Evolutionary conservation across 2,888 invertebrate genomes (phyloP), one percentile per base, ranked within the genome.

Genomic region (Stramonita haemastoma): DNA sequence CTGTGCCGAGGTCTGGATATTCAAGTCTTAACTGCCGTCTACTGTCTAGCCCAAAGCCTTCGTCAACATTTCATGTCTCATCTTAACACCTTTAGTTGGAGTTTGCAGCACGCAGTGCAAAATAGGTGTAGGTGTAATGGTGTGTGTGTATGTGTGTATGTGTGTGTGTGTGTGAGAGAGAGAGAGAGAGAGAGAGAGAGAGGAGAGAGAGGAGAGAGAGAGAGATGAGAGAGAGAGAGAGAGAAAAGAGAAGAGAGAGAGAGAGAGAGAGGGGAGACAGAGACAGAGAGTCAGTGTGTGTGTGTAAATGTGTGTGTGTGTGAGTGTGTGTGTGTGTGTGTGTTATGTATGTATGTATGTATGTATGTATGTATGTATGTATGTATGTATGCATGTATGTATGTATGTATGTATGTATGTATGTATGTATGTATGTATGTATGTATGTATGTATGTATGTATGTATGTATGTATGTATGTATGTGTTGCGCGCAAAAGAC

Each of bases 291-390:
- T 13, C 29, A 32, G 66, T 34, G 46, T 17, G 70, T 11, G 70
- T 60, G 60, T 60, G 60, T 60, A 19, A 15, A 19, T 60, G 60
- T 60, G 60, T 60, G 60, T 60, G 60, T 60, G 60, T 60, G 60
- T 60, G 60, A 15, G 60, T 60, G 60, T 60, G 60, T n/a, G n/a
- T n/a, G n/a, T n/a, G n/a, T n/a, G n/a, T n/a, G n/a, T n/a, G n/a
- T n/a, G n/a, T n/a, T n/a, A n/a, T 84, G 84, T 84, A 32, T 32
- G 32, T 87, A 73, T 87, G 87, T n/a, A 73, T 70, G n/a, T 73
- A 73, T 46, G 56, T 87, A 46, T 70, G 29, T 73, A 34, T 87
- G 26, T 87, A 17, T 32, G 46, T 73, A 34, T 77, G 77, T 77
- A 34, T 87, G 73, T 87, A 46, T 87, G 73, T 87, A 73, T 87